Conservation (phyloP, 2,797 vertebrate species). For the Melanitta fusca region DNA sequence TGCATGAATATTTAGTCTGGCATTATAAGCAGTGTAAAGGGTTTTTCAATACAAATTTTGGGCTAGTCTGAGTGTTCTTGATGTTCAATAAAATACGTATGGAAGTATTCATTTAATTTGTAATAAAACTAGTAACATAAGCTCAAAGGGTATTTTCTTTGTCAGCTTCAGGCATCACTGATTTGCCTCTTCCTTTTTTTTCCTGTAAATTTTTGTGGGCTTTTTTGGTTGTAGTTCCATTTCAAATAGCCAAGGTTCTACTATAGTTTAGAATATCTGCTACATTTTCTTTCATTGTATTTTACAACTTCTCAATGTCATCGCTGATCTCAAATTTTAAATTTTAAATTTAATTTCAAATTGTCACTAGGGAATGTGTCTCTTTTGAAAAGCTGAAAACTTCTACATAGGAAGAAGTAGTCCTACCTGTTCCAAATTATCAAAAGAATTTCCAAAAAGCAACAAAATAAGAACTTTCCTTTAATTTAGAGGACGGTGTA, state of each 20-base stretch:
- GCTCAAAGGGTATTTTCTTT: background rate
- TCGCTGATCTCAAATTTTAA: background rate
- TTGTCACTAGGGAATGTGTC: background rate
- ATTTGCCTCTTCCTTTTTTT: background rate
- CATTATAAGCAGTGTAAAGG: background rate
- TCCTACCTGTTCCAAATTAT: background rate
- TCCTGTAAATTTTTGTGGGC: background rate
- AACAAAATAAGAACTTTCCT: background rate
- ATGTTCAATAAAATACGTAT: background rate
- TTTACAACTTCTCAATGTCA: background rate
- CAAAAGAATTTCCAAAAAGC: background rate
- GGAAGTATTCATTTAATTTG: background rate
- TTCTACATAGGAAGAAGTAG: background rate
- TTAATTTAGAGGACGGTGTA: background rate
- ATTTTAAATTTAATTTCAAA: background rate
- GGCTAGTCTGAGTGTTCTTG: background rate
- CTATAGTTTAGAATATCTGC: background rate
- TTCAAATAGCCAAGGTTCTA: background rate
- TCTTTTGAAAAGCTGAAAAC: background rate
- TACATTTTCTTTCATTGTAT: background rate
- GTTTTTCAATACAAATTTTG: background rate
- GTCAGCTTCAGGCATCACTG: background rate
- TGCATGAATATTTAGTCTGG: background rate
- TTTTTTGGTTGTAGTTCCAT: background rate
- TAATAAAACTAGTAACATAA: background rate